Conservation (phyloP, 1,140 invertebrate species). For the Zaprionus ghesquierei region DNA sequence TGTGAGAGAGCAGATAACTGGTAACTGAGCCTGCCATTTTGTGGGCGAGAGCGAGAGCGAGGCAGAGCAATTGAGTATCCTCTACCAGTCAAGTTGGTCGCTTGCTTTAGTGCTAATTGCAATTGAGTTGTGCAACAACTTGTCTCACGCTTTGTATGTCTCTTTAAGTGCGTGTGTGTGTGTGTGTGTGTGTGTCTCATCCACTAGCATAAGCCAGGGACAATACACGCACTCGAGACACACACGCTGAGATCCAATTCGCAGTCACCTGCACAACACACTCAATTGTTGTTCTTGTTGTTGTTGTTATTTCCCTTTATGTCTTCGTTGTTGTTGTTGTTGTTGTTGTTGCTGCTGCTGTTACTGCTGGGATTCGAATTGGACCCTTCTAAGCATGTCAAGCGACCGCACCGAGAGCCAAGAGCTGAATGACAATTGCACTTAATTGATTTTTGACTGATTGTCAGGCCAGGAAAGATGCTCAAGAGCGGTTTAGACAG, state of each 20-base stretch:
- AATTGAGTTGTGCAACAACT: constrained; percentile 40
- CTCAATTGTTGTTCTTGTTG: not conserved
- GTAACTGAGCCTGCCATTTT: constrained; percentile 36
- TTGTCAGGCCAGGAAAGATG: constrained; percentile 21
- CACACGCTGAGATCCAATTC: constrained; percentile 23
- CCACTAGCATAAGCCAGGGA: not conserved
- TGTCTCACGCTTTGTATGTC: not conserved
- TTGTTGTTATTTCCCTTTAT: not conserved
- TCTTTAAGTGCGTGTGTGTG: not conserved
- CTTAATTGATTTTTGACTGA: constrained; percentile 54
- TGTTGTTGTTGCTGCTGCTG: not conserved
- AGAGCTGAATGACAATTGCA: constrained; percentile 35
- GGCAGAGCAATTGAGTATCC: constrained; percentile 10
- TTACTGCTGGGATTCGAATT: not conserved
- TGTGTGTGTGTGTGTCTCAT: constrained; percentile 8
- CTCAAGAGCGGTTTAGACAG: not conserved
- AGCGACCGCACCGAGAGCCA: constrained; percentile 3
- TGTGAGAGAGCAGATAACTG: not conserved
- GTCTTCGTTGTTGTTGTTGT: not conserved
- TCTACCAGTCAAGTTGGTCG: constrained; percentile 7
- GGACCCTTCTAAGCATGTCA: constrained; percentile 23
- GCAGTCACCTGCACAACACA: constrained; percentile 22
- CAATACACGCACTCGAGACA: constrained; percentile 17
- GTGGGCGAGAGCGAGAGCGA: not conserved
- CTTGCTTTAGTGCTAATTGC: constrained; percentile 49